phyloP scores from a whole-genome alignment of 2,888 invertebrate species.

The Himalopsyche tibetana region DNA sequence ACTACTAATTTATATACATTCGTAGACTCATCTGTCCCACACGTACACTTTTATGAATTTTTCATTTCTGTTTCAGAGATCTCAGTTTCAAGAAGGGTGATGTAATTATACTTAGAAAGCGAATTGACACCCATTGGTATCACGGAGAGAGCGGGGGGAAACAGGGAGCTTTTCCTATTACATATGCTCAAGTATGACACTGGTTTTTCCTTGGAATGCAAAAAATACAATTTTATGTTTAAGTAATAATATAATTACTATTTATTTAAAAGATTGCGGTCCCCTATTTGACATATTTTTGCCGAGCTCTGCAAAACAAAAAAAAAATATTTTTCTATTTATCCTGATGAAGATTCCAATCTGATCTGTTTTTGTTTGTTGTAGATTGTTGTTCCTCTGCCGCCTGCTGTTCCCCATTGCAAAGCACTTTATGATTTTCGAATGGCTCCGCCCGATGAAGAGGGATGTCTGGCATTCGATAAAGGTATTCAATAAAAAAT shows the following conservation, averaged over 20 bases:
- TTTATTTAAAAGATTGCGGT: too few species aligned
- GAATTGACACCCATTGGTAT: slow-evolving; percentile 91
- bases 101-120: slow-evolving; percentile 85
- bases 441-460: slow-evolving; percentile 93
- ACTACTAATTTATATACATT: too few species aligned
- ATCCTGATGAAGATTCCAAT: too few species aligned
- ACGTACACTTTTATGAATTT: slow-evolving; percentile 44
- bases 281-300: too few species aligned
- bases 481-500: slow-evolving; percentile 78
- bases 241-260: too few species aligned
- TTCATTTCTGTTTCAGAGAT: slow-evolving; percentile 78
- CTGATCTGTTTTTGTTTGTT: slow-evolving; percentile 66
- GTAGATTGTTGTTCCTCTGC: slow-evolving; percentile 86
- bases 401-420: slow-evolving; percentile 86
- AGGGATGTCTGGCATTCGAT: slow-evolving; percentile 93
- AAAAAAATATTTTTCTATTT: too few species aligned
- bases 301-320: too few species aligned
- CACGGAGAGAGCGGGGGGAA: slow-evolving; percentile 88
- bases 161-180: slow-evolving; percentile 89
- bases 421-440: slow-evolving; percentile 93
- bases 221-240: too few species aligned
- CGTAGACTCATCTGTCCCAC: too few species aligned
- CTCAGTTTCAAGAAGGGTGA: slow-evolving; percentile 92
- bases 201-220: not conserved
- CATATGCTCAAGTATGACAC: slow-evolving; percentile 85